phyloP scores from a whole-genome alignment of 2,888 invertebrate species.

The Lepetodrilus schrolli region DNA sequence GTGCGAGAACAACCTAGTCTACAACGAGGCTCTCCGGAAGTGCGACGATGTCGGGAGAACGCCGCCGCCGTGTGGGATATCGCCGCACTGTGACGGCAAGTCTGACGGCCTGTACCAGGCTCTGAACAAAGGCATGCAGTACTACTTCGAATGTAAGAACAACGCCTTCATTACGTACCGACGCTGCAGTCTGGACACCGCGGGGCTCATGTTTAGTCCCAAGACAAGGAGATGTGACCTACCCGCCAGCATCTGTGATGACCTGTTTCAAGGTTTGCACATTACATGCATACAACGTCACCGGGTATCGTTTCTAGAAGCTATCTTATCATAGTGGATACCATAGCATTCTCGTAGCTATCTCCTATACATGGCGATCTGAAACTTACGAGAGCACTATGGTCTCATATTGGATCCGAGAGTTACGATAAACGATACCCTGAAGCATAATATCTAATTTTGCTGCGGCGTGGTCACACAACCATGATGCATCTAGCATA shows the following conservation, averaged over 20 bases:
- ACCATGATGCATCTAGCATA: too few species aligned
- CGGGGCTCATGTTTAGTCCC: constrained; percentile 33
- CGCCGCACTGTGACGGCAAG: constrained; percentile 29
- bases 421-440: too few species aligned
- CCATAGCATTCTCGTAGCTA: too few species aligned
- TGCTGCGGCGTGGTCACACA: too few species aligned
- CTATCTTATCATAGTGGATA: too few species aligned
- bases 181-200: constrained; percentile 28
- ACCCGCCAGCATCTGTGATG: constrained; percentile 29
- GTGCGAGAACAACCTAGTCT: constrained; percentile 33
- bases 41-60: constrained; percentile 33
- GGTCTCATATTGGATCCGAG: too few species aligned
- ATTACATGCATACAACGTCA: too few species aligned
- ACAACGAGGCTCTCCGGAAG: constrained; percentile 27
- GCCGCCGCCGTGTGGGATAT: constrained; percentile 32
- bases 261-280: constrained; percentile 19
- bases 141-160: constrained; percentile 32
- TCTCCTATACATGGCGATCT: too few species aligned
- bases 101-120: constrained; percentile 37
- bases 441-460: too few species aligned
- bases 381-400: too few species aligned
- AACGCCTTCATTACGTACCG: constrained; percentile 27
- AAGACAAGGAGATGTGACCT: constrained; percentile 29
- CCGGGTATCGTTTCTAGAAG: too few species aligned
- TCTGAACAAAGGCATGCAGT: constrained; percentile 30